Percentiles rank a stretch among this genome's conserved stretches.
Evolutionary conservation across 2,797 vertebrate genomes (phyloP).

Genomic region (Novumbra hubbsi): DNA sequence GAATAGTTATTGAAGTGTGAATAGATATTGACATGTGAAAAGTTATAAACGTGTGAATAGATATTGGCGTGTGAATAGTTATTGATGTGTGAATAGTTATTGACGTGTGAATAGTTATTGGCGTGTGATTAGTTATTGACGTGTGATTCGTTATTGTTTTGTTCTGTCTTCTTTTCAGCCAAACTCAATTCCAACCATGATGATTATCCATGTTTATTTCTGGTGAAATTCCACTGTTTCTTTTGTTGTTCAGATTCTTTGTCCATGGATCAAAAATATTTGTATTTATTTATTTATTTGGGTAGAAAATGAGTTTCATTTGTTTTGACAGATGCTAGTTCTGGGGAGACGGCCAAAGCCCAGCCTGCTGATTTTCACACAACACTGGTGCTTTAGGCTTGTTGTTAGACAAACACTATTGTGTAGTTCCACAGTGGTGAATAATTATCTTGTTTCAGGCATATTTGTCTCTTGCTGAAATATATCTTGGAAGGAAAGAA

Average conservation of each 20-base stretch:
- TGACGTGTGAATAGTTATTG: not conserved
- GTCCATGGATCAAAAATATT: conserved; percentile 61
- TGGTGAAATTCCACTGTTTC: conserved; percentile 54
- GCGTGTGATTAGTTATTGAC: conserved; percentile 35
- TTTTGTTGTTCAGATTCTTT: conserved; percentile 54
- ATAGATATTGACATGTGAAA: no score
- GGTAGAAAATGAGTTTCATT: conserved; percentile 70
- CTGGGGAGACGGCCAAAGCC: conserved; percentile 76
- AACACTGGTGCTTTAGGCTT: conserved; percentile 73
- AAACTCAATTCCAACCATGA: conserved; percentile 32
- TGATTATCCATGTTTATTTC: conserved; percentile 45
- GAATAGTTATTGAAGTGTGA: no score
- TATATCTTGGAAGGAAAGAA: conserved; percentile 22
- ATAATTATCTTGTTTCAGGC: conserved; percentile 68
- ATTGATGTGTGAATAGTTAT: no score
- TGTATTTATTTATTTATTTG: conserved; percentile 66
- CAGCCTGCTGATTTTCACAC: conserved; percentile 71
- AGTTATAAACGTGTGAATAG: no score
- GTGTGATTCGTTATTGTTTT: conserved; percentile 1
- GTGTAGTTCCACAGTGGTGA: conserved; percentile 69
- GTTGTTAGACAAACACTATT: conserved; percentile 77
- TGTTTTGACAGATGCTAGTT: conserved; percentile 83
- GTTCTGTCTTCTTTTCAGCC: not conserved
- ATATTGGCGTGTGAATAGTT: no score
- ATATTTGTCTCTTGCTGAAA: conserved; percentile 60